Percentiles rank a stretch among this genome's conserved stretches.
Conservation (phyloP, 2,113 vertebrate species). For the Hystrix cristata region DNA sequence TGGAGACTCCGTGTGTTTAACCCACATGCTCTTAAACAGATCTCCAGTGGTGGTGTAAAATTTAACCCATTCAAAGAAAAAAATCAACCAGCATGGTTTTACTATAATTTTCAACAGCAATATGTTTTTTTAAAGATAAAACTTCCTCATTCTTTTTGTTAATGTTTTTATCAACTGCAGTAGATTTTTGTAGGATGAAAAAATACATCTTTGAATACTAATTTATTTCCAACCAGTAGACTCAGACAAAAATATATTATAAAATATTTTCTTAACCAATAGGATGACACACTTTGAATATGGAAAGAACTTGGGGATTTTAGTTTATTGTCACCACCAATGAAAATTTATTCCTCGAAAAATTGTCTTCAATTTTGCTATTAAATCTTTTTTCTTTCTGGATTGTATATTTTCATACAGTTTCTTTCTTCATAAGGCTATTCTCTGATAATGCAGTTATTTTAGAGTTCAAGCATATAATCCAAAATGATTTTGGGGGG, state of each 20-base stretch:
- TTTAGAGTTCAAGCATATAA: slow-evolving; percentile 18
- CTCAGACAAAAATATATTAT: neutral
- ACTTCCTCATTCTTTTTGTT: slow-evolving; percentile 52
- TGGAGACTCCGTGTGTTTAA: slow-evolving; percentile 91
- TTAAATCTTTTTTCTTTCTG: slow-evolving; percentile 1
- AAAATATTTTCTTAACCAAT: slow-evolving; percentile 25
- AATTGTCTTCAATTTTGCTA: slow-evolving; percentile 4
- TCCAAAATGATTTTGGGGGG: neutral
- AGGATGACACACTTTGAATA: neutral
- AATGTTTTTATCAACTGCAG: slow-evolving; percentile 4
- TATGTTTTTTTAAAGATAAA: slow-evolving; percentile 71
- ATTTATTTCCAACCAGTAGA: neutral
- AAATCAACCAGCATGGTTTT: slow-evolving; percentile 55
- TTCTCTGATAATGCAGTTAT: neutral
- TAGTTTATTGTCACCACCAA: neutral
- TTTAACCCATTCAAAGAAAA: slow-evolving; percentile 88
- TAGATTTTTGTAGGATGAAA: neutral
- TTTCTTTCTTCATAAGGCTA: slow-evolving; percentile 11
- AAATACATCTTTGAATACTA: neutral
- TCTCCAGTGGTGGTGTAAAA: slow-evolving; percentile 86
- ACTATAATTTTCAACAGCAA: slow-evolving; percentile 60
- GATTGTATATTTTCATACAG: neutral
- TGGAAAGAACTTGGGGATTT: neutral
- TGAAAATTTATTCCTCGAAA: slow-evolving; percentile 11
- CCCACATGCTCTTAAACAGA: slow-evolving; percentile 89